Evolutionary conservation across 2,797 vertebrate genomes (phyloP).

Genomic region (Falco concolor): DNA sequence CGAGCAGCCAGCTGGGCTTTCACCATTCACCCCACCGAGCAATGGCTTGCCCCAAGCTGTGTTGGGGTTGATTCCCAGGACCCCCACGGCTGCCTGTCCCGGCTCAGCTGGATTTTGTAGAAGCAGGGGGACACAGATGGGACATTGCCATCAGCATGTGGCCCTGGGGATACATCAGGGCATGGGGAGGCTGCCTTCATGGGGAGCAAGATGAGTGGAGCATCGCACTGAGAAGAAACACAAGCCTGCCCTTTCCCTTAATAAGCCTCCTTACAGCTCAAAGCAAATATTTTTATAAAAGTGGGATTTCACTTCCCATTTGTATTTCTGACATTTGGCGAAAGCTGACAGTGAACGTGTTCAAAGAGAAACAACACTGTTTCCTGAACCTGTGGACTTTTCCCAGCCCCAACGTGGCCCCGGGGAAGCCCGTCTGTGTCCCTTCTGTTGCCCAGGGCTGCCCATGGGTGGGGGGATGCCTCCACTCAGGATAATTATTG

Average conservation of each 20-base stretch:
- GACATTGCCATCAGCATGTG: rapidly evolving
- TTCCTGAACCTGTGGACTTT: not conserved
- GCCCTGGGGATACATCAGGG: not conserved
- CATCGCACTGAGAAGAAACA: not conserved
- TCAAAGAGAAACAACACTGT: not conserved
- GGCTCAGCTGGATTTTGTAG: rapidly evolving
- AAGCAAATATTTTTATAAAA: not conserved
- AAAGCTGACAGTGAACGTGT: not conserved
- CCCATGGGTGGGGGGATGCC: not conserved
- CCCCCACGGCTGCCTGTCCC: rapidly evolving
- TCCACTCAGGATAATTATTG: rapidly evolving
- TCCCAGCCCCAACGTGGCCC: rapidly evolving
- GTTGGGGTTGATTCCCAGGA: rapidly evolving
- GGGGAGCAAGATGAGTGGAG: rapidly evolving
- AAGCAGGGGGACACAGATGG: not conserved
- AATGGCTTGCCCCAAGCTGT: rapidly evolving
- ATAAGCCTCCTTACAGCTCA: not conserved
- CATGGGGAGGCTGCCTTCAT: rapidly evolving
- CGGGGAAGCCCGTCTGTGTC: not conserved
- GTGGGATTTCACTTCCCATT: conserved; percentile 50
- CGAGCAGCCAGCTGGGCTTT: not conserved
- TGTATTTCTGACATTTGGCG: not conserved
- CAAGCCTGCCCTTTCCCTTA: not conserved
- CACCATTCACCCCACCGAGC: rapidly evolving
- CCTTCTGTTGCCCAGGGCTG: not conserved